Percentiles rank a stretch among this genome's conserved stretches.
Conservation (phyloP, 2,888 invertebrate species). For the Macropis europaea region DNA sequence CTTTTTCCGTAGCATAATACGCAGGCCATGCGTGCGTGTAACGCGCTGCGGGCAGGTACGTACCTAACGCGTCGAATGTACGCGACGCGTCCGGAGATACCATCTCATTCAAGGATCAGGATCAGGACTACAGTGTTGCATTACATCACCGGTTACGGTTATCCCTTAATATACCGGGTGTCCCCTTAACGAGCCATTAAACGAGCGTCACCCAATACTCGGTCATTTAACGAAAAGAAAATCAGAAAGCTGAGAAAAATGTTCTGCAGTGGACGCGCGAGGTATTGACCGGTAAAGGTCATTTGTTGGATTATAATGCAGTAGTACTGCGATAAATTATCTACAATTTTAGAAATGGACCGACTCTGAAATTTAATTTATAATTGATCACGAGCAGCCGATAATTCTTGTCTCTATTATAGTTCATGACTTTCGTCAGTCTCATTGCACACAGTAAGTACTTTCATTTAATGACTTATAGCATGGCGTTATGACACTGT, state of each 20-base stretch:
- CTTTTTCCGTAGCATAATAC: conserved; percentile 49
- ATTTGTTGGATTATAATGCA: too few species aligned
- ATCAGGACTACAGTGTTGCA: conserved; percentile 75
- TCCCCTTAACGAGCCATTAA: conserved; percentile 75
- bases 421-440: too few species aligned
- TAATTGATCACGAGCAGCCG: too few species aligned
- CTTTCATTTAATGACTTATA: too few species aligned
- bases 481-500: too few species aligned
- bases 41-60: conserved; percentile 42
- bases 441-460: too few species aligned
- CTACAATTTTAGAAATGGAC: too few species aligned
- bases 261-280: not conserved
- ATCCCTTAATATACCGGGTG: conserved; percentile 76
- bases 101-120: conserved; percentile 75
- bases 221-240: conserved; percentile 5
- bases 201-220: conserved; percentile 68
- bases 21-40: conserved; percentile 38
- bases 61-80: conserved; percentile 39
- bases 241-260: not conserved
- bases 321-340: too few species aligned
- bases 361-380: too few species aligned
- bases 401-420: too few species aligned
- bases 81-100: conserved; percentile 66
- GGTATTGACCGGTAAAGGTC: not conserved
- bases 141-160: conserved; percentile 75